Evolutionary conservation across 2,797 vertebrate genomes (phyloP), one percentile per base, ranked within the genome.

Genomic region (Squalus acanthias): DNA sequence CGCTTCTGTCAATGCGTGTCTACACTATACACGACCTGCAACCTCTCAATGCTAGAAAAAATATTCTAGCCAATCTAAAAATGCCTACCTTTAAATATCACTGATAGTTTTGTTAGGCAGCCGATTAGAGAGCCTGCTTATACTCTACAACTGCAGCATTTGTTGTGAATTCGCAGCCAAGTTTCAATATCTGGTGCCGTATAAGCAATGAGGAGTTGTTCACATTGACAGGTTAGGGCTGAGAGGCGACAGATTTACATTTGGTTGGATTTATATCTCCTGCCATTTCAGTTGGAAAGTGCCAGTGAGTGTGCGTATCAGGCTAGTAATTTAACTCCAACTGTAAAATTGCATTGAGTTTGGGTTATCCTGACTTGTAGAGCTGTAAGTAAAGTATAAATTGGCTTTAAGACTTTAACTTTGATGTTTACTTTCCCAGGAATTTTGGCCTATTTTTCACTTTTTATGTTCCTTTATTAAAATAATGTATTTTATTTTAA

Each of bases 261-360:
- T 60, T 60, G 24, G 24, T 89, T 60, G 26, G 87, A 89, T 60
- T 60, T 89, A 60, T 10, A 89, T 33, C 26, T 89, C 87, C 87
- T 89, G 26, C 57, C 46, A 85, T 85, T n/a, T n/a, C 88, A 65
- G 29, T 13, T 91, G 57, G 29, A 63, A 63, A 63, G 60, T 89
- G 87, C 10, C 87, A 60, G 50, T 91, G 88, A 63, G 57, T 8
- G 1, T 91, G 60, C 6, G 9, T 24, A 39, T 63, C 29, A 65
- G 60, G 88, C 88, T 91, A 29, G 57, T 91, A 91, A 63, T 91
- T 91, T 91, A 33, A 91, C 33, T 91, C 88, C 26, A n/a, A 33
- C 60, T 91, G n/a, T 91, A 63, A 63, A 91, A 17, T 13, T 65
- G 60, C 57, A 91, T 15, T 65, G 4, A 63, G 60, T 91, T 79